A percentile compares a stretch with the other conserved stretches of the same genome.
Evolutionary conservation across 2,797 vertebrate genomes (phyloP).

Genomic region (Leucoraja ocellata): DNA sequence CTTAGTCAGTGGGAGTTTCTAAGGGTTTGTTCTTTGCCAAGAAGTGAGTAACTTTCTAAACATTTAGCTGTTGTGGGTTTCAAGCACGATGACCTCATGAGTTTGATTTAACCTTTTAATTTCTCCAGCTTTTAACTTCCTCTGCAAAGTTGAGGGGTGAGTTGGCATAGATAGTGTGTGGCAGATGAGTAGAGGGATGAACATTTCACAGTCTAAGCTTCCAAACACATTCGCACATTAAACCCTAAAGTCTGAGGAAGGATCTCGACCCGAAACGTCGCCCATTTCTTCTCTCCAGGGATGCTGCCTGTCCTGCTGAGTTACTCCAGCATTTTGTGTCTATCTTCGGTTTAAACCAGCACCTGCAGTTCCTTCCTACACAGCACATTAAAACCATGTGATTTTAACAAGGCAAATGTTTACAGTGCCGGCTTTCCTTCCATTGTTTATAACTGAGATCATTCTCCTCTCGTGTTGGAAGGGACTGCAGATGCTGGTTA

Average conservation of each 20-base stretch:
- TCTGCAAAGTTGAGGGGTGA: not conserved
- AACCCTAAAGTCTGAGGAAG: not conserved
- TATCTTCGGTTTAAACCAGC: too few relatives aligned
- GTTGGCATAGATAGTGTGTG: not conserved
- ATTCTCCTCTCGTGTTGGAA: too few relatives aligned
- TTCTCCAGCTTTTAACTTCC: not conserved
- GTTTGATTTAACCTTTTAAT: not conserved
- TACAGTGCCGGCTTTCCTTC: not conserved
- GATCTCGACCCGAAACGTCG: too few relatives aligned
- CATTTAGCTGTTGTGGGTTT: not conserved
- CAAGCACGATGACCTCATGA: not conserved
- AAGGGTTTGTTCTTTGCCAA: not conserved
- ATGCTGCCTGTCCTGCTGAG: too few relatives aligned
- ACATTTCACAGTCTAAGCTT: not conserved
- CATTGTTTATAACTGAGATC: not conserved
- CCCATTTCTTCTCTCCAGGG: too few relatives aligned
- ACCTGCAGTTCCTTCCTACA: too few relatives aligned
- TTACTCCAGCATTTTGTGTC: too few relatives aligned
- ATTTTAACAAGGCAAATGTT: not conserved
- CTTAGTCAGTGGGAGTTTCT: not conserved
- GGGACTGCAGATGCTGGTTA: too few relatives aligned
- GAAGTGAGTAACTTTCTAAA: constrained; percentile 12
- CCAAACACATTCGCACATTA: not conserved
- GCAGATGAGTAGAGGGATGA: not conserved
- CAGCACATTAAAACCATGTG: not conserved